These are phyloP conservation scores for Erebia palarica DNA, from an alignment of 2,888 invertebrate genomes.

Conservation along the genomic window DNA sequence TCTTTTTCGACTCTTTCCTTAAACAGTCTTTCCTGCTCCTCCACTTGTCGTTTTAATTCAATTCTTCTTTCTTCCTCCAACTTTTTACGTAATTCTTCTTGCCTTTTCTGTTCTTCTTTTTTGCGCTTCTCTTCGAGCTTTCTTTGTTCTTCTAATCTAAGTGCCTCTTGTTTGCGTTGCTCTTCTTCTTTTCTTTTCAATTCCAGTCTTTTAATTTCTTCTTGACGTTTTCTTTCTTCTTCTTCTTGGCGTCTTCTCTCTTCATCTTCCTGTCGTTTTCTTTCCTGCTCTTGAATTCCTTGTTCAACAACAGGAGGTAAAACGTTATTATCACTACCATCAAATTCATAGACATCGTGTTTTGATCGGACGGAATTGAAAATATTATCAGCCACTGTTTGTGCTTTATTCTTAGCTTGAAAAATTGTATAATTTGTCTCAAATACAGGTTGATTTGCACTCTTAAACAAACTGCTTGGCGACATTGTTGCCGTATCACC, in stretches of 20 bases:
- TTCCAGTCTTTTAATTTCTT: conserved; percentile 29
- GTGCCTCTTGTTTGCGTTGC: conserved; percentile 38
- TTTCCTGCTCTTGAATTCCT: conserved; percentile 49
- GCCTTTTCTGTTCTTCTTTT: conserved; percentile 50
- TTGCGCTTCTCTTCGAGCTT: conserved; percentile 45
- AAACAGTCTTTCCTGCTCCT: conserved; percentile 61
- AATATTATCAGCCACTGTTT: conserved; percentile 64
- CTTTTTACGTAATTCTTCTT: conserved; percentile 57
- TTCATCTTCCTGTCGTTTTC: conserved; percentile 25
- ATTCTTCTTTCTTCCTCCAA: conserved; percentile 61
- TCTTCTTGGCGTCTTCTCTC: conserved; percentile 30
- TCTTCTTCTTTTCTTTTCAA: conserved; percentile 47
- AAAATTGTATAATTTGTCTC: conserved; percentile 62
- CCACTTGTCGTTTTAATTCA: conserved; percentile 60
- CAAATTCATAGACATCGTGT: conserved; percentile 61
- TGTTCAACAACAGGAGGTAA: conserved; percentile 47
- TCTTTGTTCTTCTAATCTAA: conserved; percentile 36
- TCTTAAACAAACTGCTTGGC: conserved; percentile 70
- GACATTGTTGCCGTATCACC: conserved; percentile 54
- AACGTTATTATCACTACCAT: conserved; percentile 50
- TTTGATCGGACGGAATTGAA: conserved; percentile 56
- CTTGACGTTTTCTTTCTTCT: conserved; percentile 28
- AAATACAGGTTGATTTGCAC: conserved; percentile 46
- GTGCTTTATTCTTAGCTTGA: conserved; percentile 66
- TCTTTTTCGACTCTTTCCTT: conserved; percentile 65